Conservation (phyloP, 2,888 invertebrate genomes). For the Agapostemon virescens region DNA sequence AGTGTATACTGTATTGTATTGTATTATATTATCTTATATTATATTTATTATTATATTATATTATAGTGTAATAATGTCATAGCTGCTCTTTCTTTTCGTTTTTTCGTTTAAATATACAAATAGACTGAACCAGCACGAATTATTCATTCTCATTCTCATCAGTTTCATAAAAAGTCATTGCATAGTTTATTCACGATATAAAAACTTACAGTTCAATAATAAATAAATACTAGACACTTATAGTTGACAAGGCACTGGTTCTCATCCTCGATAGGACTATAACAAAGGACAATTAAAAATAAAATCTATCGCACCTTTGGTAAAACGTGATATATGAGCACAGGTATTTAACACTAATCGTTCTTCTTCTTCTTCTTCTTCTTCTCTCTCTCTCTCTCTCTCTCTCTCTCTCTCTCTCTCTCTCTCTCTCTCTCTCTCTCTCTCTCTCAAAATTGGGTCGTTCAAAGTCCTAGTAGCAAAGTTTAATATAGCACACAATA, state of each 20-base stretch:
- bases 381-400: too few species aligned
- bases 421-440: too few species aligned
- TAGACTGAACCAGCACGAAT: background rate
- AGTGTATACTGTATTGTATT: background rate
- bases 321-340: constrained; percentile 44
- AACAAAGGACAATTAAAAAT: constrained; percentile 26
- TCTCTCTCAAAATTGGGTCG: too few species aligned
- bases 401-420: too few species aligned
- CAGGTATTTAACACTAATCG: constrained; percentile 14
- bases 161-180: constrained; percentile 59
- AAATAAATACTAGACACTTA: constrained; percentile 72
- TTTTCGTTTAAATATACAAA: constrained; percentile 51
- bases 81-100: background rate
- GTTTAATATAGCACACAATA: constrained; percentile 34
- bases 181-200: constrained; percentile 68
- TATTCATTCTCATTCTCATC: constrained; percentile 7
- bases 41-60: background rate
- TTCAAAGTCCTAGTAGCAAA: constrained; percentile 5
- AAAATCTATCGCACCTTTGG: constrained; percentile 58
- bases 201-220: constrained; percentile 66
- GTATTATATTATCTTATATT: background rate
- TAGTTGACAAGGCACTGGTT: constrained; percentile 73
- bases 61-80: constrained; percentile 24
- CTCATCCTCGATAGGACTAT: constrained; percentile 44
- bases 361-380: too few species aligned